These are phyloP conservation scores for Oxytorus armatus DNA, from an alignment of 2,888 invertebrate genomes.

Conservation along the genomic window DNA sequence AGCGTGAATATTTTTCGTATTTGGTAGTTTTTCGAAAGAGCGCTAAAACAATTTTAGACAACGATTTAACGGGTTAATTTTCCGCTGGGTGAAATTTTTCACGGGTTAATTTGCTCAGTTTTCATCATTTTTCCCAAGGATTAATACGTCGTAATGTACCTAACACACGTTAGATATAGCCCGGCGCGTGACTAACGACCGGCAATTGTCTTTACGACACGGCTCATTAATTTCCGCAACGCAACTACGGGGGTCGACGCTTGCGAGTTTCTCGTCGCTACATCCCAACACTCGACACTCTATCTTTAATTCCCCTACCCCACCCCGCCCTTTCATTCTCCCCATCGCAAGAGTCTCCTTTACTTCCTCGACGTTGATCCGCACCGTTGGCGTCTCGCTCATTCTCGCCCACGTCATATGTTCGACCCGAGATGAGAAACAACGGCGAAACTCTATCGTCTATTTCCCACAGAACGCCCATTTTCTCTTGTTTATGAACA, in stretches of 20 bases:
- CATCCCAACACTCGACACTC: conserved; percentile 70
- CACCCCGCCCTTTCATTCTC: conserved; percentile 5
- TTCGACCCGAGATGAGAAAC: conserved; percentile 16
- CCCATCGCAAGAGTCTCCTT: conserved; percentile 4
- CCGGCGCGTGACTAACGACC: conserved; percentile 76
- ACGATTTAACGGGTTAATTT: too few species aligned
- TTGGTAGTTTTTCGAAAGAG: too few species aligned
- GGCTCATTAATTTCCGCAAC: conserved; percentile 75
- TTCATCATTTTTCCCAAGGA: too few species aligned
- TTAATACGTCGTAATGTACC: conserved; percentile 5
- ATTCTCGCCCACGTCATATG: conserved; percentile 40
- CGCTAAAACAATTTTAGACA: too few species aligned
- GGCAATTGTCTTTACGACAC: conserved; percentile 77
- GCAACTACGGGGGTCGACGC: conserved; percentile 72
- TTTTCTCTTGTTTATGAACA: conserved; percentile 60
- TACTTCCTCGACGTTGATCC: conserved; percentile 24
- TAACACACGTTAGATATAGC: conserved; percentile 63
- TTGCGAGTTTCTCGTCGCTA: conserved; percentile 64
- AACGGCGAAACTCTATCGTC: conserved; percentile 15
- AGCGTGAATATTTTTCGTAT: too few species aligned
- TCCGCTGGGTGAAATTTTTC: too few species aligned
- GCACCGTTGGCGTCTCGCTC: conserved; percentile 22
- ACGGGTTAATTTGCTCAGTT: too few species aligned
- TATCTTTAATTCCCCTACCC: conserved; percentile 65
- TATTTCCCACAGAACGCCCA: conserved; percentile 27